phyloP scores from a whole-genome alignment of 2,113 vertebrate species.

The Scartelaos histophorus region DNA sequence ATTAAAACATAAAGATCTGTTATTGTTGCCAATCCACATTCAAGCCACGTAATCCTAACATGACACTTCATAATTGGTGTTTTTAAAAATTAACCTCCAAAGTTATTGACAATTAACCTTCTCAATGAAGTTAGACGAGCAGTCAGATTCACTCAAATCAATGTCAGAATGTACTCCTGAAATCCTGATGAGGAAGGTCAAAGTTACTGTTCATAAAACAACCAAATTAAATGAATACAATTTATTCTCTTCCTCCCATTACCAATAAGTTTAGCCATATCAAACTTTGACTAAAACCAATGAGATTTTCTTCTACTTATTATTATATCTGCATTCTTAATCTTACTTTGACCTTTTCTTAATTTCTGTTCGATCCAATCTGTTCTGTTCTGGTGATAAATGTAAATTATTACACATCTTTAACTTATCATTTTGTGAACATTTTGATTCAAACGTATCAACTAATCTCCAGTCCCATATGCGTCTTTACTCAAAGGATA shows the following conservation, averaged over 20 bases:
- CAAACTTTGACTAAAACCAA: not conserved
- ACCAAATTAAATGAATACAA: not conserved
- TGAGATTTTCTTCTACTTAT: not conserved
- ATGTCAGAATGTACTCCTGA: constrained; percentile 15
- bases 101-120: constrained; percentile 33
- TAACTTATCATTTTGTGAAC: not conserved
- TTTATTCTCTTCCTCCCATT: not conserved
- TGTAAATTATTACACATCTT: not conserved
- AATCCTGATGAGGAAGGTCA: constrained; percentile 1
- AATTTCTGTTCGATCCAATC: not conserved
- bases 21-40: not conserved
- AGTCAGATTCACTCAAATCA: constrained; percentile 16
- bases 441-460: not conserved
- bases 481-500: constrained; percentile 1
- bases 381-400: not conserved
- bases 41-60: constrained; percentile 1
- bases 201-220: not conserved
- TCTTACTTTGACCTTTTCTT: not conserved
- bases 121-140: constrained; percentile 17
- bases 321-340: not conserved
- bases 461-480: not conserved
- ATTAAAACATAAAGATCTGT: constrained; percentile 8
- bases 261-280: not conserved
- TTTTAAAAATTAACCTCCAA: constrained; percentile 25
- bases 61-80: constrained; percentile 16